Conservation (phyloP, 2,888 invertebrate species). For the Terebella lapidaria region DNA sequence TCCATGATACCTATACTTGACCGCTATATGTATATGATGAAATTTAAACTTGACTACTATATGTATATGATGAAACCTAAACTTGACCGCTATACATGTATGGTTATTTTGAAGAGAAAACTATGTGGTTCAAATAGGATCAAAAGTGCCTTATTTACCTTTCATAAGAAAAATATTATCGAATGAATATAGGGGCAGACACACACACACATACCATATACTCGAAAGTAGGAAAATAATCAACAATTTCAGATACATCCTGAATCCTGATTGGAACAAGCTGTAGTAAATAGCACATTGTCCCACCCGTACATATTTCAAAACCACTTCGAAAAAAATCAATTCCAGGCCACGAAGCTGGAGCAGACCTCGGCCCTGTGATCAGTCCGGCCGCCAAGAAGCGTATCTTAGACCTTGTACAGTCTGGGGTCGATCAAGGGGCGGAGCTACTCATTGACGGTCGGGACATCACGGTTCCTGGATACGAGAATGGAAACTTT, state of each 20-base stretch:
- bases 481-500: slow-evolving; percentile 95
- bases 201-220: too few species aligned
- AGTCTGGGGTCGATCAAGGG: slow-evolving; percentile 79
- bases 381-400: slow-evolving; percentile 85
- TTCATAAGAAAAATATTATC: too few species aligned
- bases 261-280: too few species aligned
- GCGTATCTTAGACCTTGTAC: slow-evolving; percentile 74
- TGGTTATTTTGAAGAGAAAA: too few species aligned
- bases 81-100: background rate
- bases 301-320: too few species aligned
- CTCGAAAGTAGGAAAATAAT: too few species aligned
- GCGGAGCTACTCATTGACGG: slow-evolving; percentile 87
- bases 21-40: background rate
- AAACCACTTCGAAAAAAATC: too few species aligned
- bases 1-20: background rate
- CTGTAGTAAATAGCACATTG: too few species aligned
- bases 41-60: background rate
- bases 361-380: slow-evolving; percentile 71
- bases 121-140: too few species aligned
- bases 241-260: too few species aligned
- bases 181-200: too few species aligned
- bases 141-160: too few species aligned
- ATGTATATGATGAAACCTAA: background rate
- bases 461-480: slow-evolving; percentile 71
- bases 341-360: slow-evolving; percentile 56